A percentile compares a stretch with the other conserved stretches of the same genome.
phyloP scores from a whole-genome alignment of 2,888 invertebrate genomes.

The Tupiocoris notatus region DNA sequence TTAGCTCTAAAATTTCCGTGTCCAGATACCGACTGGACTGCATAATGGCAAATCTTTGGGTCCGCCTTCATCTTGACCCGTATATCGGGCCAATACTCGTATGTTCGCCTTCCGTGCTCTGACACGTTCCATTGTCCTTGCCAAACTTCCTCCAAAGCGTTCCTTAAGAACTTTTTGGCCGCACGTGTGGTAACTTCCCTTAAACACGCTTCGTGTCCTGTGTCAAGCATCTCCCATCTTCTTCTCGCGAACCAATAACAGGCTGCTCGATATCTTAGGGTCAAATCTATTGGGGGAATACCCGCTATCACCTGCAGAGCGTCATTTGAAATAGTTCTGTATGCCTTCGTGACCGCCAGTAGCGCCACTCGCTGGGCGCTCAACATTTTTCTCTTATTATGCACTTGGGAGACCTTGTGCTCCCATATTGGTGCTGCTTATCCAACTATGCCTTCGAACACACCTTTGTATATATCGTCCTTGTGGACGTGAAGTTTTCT shows the following conservation, averaged over 20 bases:
- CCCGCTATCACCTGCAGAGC: background rate
- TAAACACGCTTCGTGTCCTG: too few relatives aligned
- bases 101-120: background rate
- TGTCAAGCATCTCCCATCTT: too few relatives aligned
- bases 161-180: too few relatives aligned
- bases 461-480: background rate
- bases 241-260: background rate
- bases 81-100: background rate
- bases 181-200: too few relatives aligned
- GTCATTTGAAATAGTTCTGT: background rate
- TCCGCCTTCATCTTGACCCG: background rate
- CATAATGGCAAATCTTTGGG: background rate
- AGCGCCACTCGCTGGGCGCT: background rate
- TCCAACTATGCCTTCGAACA: background rate
- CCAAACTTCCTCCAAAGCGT: background rate
- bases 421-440: background rate
- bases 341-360: background rate
- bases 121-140: background rate
- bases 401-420: background rate
- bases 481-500: too few relatives aligned
- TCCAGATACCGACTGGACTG: background rate
- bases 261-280: background rate
- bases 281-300: background rate
- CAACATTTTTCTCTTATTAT: background rate
- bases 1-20: conserved; percentile 2